Conservation (phyloP, 1,140 invertebrate species). For the Drosophila ohnishii region DNA sequence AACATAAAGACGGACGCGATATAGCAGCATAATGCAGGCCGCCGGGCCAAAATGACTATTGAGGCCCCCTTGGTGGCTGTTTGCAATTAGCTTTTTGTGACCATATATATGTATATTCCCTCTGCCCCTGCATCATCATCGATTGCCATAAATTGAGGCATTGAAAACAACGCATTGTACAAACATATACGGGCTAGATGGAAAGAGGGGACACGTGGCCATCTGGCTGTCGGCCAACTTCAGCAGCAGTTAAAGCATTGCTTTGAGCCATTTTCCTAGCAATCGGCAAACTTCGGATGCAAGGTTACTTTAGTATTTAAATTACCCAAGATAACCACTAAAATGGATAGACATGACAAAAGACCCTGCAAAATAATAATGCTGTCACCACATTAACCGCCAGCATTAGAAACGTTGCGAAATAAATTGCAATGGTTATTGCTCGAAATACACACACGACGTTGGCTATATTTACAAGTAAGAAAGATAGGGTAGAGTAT, state of each 20-base stretch:
- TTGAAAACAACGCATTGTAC: constrained; percentile 50
- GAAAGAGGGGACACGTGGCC: constrained; percentile 41
- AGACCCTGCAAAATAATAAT: constrained; percentile 1
- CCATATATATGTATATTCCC: constrained; percentile 13
- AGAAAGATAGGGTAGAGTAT: neutral
- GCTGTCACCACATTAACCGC: constrained; percentile 12
- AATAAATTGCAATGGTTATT: constrained; percentile 1
- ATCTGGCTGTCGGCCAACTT: constrained; percentile 37
- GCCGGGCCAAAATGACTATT: constrained; percentile 58
- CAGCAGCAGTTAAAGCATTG: neutral
- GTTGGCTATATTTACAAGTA: too few relatives aligned
- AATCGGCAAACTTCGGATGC: neutral
- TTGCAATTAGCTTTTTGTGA: constrained; percentile 69
- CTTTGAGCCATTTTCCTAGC: neutral
- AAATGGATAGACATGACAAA: constrained; percentile 12
- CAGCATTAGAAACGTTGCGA: constrained; percentile 3
- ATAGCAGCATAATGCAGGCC: constrained; percentile 63
- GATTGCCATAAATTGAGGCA: constrained; percentile 69
- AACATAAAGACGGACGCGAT: constrained; percentile 21
- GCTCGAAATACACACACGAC: neutral
- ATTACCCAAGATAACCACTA: constrained; percentile 14
- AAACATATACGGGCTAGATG: neutral
- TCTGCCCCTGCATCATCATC: constrained; percentile 37
- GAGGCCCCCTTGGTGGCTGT: constrained; percentile 13
- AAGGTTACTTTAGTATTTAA: constrained; percentile 16